phyloP scores from a whole-genome alignment of 2,888 invertebrate genomes.

The Erpobdella octoculata region DNA sequence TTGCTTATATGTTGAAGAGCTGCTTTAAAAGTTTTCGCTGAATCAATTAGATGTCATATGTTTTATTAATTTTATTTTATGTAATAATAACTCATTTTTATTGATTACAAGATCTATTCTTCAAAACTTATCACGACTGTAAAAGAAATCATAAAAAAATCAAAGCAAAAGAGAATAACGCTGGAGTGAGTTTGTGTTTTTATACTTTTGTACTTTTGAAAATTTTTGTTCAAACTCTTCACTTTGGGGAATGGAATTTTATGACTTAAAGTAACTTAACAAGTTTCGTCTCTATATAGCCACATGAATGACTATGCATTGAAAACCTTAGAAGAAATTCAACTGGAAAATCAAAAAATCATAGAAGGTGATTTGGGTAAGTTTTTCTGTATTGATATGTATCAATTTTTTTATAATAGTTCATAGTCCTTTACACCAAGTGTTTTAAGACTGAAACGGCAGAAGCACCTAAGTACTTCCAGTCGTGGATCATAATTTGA shows the following conservation, averaged over 20 bases:
- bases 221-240: neutral
- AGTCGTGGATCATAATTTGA: too few species aligned
- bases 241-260: neutral
- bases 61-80: neutral
- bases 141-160: slow-evolving; percentile 12
- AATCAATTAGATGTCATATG: neutral
- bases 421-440: too few species aligned
- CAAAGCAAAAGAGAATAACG: neutral
- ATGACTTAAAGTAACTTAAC: neutral
- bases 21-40: too few species aligned
- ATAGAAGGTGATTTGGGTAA: neutral
- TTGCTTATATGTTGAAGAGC: too few species aligned
- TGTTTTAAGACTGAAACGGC: too few species aligned
- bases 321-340: neutral
- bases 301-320: neutral
- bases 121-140: neutral
- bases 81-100: too few species aligned
- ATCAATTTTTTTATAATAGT: too few species aligned
- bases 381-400: too few species aligned
- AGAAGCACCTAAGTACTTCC: too few species aligned
- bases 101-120: slow-evolving; percentile 17
- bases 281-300: neutral
- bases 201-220: neutral
- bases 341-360: neutral
- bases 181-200: neutral